Conservation (phyloP, 2,797 vertebrate genomes). For the Leuciscus waleckii region DNA sequence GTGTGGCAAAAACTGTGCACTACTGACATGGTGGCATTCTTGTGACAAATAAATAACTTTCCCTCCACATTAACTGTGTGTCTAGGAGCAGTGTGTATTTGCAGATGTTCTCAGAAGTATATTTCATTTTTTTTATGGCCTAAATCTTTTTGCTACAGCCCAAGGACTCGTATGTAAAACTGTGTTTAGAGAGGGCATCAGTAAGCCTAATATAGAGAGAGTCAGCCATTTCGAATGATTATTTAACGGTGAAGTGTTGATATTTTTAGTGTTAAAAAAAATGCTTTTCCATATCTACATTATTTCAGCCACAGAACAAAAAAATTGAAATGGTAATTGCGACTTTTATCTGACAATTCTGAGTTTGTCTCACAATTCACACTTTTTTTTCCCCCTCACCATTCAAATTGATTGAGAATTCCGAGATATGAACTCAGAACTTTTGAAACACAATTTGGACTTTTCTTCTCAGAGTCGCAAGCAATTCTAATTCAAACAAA, state of each 20-base stretch:
- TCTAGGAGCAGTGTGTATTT: neutral
- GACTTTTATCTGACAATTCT: neutral
- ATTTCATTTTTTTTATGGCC: conserved; percentile 8
- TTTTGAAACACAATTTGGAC: neutral
- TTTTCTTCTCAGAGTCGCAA: neutral
- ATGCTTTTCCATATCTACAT: neutral
- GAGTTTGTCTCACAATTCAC: too few relatives aligned
- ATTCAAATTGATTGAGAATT: neutral
- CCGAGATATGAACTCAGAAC: neutral
- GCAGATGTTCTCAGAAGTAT: neutral
- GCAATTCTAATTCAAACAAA: neutral
- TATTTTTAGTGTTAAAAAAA: neutral
- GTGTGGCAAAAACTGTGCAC: neutral
- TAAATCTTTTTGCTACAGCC: conserved; percentile 21
- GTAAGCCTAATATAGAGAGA: neutral
- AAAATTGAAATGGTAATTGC: neutral
- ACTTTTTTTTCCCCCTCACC: neutral
- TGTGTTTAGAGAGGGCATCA: neutral
- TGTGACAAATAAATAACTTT: conserved; percentile 12
- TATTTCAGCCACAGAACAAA: neutral
- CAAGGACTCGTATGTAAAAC: neutral
- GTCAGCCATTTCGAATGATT: neutral
- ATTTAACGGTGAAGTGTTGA: neutral
- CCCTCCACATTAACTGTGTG: neutral
- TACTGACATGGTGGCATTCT: conserved; percentile 2